Percentiles rank a stretch among this genome's conserved stretches.
These are phyloP conservation scores for Spialia ferax DNA, from an alignment of 2,888 invertebrate species.

Conservation along the genomic window DNA sequence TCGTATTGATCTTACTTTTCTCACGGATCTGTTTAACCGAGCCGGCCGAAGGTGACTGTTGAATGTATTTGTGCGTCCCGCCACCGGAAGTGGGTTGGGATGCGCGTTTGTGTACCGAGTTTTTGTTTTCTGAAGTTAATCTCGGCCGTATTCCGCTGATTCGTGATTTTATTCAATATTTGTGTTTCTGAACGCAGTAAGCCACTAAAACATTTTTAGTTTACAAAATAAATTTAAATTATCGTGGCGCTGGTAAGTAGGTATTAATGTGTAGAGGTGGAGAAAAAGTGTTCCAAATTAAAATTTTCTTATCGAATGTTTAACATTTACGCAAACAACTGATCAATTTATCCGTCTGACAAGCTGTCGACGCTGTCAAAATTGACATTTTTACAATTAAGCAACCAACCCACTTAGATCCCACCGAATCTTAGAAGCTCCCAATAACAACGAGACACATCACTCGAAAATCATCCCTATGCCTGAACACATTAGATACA, in stretches of 20 bases:
- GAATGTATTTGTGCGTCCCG: conserved; percentile 71
- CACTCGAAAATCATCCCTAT: conserved; percentile 60
- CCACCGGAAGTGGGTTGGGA: conserved; percentile 76
- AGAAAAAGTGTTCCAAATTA: conserved; percentile 65
- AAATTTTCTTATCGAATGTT: conserved; percentile 78
- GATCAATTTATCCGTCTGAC: conserved; percentile 83
- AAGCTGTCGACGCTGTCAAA: conserved; percentile 79
- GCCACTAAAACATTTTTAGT: background rate
- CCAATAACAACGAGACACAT: conserved; percentile 48
- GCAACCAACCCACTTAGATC: conserved; percentile 76
- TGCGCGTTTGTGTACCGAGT: conserved; percentile 67
- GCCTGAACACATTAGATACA: conserved; percentile 44
- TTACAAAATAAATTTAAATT: too few species aligned
- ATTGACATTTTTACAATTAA: conserved; percentile 84
- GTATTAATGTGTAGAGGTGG: too few species aligned
- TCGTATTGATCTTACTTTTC: conserved; percentile 57
- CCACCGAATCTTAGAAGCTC: conserved; percentile 64
- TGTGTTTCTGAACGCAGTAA: too few species aligned
- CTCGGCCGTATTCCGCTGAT: conserved; percentile 17
- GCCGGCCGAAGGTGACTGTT: conserved; percentile 72
- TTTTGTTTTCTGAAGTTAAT: conserved; percentile 68
- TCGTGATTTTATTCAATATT: background rate
- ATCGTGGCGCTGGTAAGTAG: too few species aligned
- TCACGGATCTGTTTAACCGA: conserved; percentile 75
- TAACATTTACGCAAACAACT: conserved; percentile 82